These are phyloP conservation scores for Epinephelus cyanopodus DNA, from an alignment of 2,113 vertebrate species.

Conservation along the genomic window DNA sequence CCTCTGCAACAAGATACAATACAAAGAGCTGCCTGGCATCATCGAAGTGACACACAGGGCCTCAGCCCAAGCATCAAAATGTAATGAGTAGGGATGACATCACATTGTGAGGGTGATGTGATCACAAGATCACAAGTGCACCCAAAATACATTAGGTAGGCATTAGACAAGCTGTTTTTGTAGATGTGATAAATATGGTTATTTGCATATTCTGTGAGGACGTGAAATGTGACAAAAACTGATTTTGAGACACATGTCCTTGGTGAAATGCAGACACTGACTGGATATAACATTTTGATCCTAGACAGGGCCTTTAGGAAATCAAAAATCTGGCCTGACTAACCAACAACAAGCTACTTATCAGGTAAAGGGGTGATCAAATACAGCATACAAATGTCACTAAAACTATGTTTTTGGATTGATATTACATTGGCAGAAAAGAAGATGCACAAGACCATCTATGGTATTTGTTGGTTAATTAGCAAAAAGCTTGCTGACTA, in stretches of 20 bases:
- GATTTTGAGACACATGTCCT: too few relatives aligned
- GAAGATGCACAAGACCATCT: not conserved
- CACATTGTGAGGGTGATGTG: not conserved
- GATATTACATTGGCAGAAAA: not conserved
- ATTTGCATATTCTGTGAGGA: not conserved
- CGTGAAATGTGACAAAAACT: not conserved
- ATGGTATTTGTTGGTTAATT: not conserved
- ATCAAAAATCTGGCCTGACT: not conserved
- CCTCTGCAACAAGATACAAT: too few relatives aligned
- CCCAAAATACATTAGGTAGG: not conserved
- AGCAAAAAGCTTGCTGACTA: not conserved
- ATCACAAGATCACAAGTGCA: slow-evolving; percentile 11
- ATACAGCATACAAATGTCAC: not conserved
- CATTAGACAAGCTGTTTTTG: not conserved
- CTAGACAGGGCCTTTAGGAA: not conserved
- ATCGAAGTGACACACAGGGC: too few relatives aligned
- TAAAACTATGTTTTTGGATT: not conserved
- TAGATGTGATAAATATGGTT: not conserved
- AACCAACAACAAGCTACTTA: not conserved
- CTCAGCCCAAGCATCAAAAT: too few relatives aligned
- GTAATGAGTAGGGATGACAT: too few relatives aligned
- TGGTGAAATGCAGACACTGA: not conserved
- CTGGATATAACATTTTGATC: not conserved
- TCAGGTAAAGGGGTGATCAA: not conserved
- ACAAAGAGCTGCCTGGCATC: too few relatives aligned